Conservation (phyloP, 1,140 invertebrate genomes). For the Chelonus insularis region DNA sequence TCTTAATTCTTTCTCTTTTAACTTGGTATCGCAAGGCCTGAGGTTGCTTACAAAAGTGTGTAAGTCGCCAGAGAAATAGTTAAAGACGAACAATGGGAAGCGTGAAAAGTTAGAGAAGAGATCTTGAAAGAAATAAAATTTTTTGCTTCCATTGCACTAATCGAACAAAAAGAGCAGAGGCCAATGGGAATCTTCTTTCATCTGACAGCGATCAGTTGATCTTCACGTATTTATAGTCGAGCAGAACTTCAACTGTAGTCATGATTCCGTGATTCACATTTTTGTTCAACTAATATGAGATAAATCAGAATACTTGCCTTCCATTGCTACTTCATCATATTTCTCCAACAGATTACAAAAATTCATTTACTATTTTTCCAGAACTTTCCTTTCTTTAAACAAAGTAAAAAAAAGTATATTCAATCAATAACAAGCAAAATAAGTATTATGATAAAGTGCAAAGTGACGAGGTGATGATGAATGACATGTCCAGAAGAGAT, state of each 20-base stretch:
- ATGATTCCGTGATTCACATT: slow-evolving; percentile 30
- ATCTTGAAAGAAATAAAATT: neutral
- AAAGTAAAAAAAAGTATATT: neutral
- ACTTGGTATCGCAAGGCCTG: too few species aligned
- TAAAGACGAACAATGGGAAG: neutral
- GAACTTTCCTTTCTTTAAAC: too few species aligned
- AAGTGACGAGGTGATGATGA: slow-evolving; percentile 21
- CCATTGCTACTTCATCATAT: neutral
- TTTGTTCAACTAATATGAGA: slow-evolving; percentile 14
- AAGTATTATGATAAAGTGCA: neutral
- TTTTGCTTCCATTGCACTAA: slow-evolving; percentile 19
- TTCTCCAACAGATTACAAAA: too few species aligned
- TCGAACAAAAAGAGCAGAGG: slow-evolving; percentile 31
- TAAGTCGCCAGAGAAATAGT: neutral
- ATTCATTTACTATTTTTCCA: too few species aligned
- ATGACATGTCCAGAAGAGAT: slow-evolving; percentile 9
- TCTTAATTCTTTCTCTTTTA: neutral
- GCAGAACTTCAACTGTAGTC: slow-evolving; percentile 12
- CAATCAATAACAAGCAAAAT: neutral
- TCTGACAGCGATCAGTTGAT: slow-evolving; percentile 31
- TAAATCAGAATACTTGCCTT: slow-evolving; percentile 1
- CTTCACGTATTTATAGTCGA: slow-evolving; percentile 22
- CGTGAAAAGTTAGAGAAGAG: neutral
- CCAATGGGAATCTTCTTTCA: slow-evolving; percentile 32
- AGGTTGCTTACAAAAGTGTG: slow-evolving; percentile 27